Conservation (phyloP, 2,888 invertebrate genomes). For the Eupithecia insigniata region DNA sequence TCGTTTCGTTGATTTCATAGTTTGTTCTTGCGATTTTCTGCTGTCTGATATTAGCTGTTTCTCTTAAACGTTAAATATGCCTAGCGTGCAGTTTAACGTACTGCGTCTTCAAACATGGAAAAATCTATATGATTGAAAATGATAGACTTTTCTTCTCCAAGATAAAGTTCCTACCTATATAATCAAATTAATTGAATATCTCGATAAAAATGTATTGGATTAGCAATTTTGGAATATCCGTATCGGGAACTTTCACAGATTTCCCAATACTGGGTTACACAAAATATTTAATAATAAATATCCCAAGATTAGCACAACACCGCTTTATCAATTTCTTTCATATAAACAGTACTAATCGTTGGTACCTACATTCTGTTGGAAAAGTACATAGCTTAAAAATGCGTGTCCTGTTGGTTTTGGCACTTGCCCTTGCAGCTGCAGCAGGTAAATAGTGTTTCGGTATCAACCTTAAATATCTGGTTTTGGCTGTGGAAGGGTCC, state of each 20-base stretch:
- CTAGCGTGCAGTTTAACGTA: too few relatives aligned
- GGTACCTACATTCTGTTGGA: background rate
- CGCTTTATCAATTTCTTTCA: background rate
- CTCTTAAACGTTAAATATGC: too few relatives aligned
- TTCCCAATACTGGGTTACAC: background rate
- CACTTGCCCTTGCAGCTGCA: constrained; percentile 23
- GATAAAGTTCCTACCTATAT: background rate
- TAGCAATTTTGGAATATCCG: background rate
- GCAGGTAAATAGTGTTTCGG: constrained; percentile 15
- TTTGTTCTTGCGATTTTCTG: too few relatives aligned
- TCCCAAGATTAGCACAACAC: background rate
- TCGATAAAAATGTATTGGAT: background rate
- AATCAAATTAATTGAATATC: background rate
- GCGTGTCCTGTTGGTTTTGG: constrained; percentile 16
- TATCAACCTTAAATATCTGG: background rate
- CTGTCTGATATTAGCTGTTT: too few relatives aligned
- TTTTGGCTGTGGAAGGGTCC: background rate
- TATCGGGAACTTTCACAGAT: background rate
- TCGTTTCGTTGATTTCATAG: too few relatives aligned
- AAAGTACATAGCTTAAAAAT: constrained; percentile 16
- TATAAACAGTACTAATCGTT: constrained; percentile 4
- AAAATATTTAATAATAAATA: background rate
- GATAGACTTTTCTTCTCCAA: too few relatives aligned
- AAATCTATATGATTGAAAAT: too few relatives aligned
- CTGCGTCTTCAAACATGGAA: too few relatives aligned